These are phyloP conservation scores for Albula goreensis DNA, from an alignment of 2,113 vertebrate genomes.

Conservation along the genomic window DNA sequence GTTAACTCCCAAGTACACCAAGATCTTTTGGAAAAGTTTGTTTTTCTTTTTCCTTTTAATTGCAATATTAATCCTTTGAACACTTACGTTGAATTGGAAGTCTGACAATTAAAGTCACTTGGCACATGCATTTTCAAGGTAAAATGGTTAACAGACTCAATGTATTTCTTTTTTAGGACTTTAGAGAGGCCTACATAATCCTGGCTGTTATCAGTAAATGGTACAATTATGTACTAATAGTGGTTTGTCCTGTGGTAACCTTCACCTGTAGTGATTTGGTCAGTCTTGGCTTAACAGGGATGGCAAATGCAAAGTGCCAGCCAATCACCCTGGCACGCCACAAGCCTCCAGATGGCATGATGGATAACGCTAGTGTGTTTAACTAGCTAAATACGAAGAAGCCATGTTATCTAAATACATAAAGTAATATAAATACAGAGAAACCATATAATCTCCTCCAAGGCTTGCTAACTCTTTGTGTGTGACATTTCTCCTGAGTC, in stretches of 20 bases:
- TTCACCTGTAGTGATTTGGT: conserved; percentile 38
- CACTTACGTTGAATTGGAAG: background rate
- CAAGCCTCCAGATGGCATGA: conserved; percentile 49
- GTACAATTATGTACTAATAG: conserved; percentile 1
- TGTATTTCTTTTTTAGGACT: conserved; percentile 35
- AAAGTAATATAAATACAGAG: conserved; percentile 75
- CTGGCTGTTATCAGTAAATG: background rate
- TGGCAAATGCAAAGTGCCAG: conserved; percentile 25
- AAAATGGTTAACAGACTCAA: conserved; percentile 20
- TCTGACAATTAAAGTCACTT: conserved; percentile 16
- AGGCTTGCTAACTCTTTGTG: conserved; percentile 38
- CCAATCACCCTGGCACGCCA: conserved; percentile 50
- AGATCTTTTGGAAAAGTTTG: conserved; percentile 46
- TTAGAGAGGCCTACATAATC: background rate
- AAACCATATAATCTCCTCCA: conserved; percentile 62
- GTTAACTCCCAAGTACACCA: conserved; percentile 48
- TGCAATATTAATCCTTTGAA: conserved; percentile 28
- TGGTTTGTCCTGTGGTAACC: conserved; percentile 57
- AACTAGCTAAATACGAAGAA: conserved; percentile 70
- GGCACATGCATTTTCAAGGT: conserved; percentile 40
- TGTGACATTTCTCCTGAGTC: conserved; percentile 63
- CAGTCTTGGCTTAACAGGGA: conserved; percentile 27
- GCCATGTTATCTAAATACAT: conserved; percentile 77
- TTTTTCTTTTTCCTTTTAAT: background rate
- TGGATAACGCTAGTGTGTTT: conserved; percentile 72